A percentile compares a stretch with the other conserved stretches of the same genome.
phyloP scores from a whole-genome alignment of 2,113 vertebrate species.

The Epinephelus fuscoguttatus region DNA sequence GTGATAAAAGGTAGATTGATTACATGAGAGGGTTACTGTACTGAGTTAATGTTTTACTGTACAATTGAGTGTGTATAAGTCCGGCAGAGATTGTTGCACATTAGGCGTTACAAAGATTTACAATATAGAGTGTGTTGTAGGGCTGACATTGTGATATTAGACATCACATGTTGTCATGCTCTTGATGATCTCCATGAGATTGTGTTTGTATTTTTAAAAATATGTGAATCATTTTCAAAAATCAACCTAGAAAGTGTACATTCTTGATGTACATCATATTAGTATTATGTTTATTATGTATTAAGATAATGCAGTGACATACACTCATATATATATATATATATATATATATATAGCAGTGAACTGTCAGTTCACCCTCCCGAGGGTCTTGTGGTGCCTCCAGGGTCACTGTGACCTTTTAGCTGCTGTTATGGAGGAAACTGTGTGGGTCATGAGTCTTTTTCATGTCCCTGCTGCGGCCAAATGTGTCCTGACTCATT shows the following conservation, averaged over 20 bases:
- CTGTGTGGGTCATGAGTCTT: slow-evolving; percentile 14
- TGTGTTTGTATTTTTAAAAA: not conserved
- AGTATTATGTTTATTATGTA: not conserved
- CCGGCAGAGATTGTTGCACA: not conserved
- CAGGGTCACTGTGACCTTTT: slow-evolving; percentile 59
- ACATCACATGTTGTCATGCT: not conserved
- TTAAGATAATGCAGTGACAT: not conserved
- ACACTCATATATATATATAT: slow-evolving; percentile 7
- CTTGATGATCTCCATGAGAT: not conserved
- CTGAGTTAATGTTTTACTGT: no score
- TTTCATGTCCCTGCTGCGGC: slow-evolving; percentile 15
- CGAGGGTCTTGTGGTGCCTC: slow-evolving; percentile 8
- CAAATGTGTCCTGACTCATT: slow-evolving; percentile 49
- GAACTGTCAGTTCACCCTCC: slow-evolving; percentile 8
- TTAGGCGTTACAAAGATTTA: not conserved
- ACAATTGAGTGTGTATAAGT: not conserved
- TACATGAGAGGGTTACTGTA: no score
- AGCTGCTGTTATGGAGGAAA: slow-evolving; percentile 7
- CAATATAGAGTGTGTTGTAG: not conserved
- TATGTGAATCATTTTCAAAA: no score
- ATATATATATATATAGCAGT: not conserved
- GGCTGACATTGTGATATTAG: not conserved
- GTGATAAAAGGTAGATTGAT: no score
- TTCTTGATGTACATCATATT: not conserved
- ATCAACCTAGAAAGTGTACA: not conserved